Percentiles rank a stretch among this genome's conserved stretches.
These are phyloP conservation scores for Archivesica marissinica DNA, from an alignment of 1,140 invertebrate species.

Conservation along the genomic window DNA sequence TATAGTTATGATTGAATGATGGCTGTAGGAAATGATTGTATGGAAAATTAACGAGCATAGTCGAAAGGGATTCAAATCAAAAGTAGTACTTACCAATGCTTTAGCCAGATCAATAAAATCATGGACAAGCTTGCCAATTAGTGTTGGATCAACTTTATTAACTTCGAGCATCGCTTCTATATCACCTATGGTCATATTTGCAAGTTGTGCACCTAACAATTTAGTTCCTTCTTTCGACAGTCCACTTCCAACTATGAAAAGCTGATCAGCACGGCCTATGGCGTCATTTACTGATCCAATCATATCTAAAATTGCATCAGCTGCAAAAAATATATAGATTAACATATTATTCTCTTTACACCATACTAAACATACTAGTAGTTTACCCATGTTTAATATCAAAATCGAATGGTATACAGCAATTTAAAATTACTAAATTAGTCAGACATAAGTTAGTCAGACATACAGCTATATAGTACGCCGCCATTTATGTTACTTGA, in stretches of 20 bases:
- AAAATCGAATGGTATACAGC: not conserved
- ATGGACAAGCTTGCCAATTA: conserved; percentile 63
- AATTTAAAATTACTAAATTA: no score
- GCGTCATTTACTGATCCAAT: conserved; percentile 50
- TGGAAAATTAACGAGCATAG: not conserved
- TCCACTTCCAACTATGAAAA: conserved; percentile 71
- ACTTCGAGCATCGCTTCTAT: conserved; percentile 67
- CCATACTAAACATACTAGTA: no score
- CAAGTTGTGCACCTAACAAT: conserved; percentile 70
- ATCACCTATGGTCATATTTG: conserved; percentile 76
- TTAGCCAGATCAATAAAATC: conserved; percentile 70
- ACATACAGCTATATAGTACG: no score
- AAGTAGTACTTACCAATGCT: conserved; percentile 57
- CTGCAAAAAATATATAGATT: conserved; percentile 33
- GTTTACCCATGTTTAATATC: not conserved
- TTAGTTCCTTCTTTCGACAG: conserved; percentile 66
- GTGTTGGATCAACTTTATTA: conserved; percentile 72
- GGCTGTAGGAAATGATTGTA: no score
- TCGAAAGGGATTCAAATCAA: not conserved
- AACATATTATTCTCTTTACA: not conserved
- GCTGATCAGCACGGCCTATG: conserved; percentile 58
- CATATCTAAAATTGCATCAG: conserved; percentile 61
- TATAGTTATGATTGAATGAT: no score
- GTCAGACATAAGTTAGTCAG: no score
- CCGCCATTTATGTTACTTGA: no score